A percentile compares a stretch with the other conserved stretches of the same genome.
phyloP scores from a whole-genome alignment of 2,113 vertebrate species.

The Ranitomeya imitator region DNA sequence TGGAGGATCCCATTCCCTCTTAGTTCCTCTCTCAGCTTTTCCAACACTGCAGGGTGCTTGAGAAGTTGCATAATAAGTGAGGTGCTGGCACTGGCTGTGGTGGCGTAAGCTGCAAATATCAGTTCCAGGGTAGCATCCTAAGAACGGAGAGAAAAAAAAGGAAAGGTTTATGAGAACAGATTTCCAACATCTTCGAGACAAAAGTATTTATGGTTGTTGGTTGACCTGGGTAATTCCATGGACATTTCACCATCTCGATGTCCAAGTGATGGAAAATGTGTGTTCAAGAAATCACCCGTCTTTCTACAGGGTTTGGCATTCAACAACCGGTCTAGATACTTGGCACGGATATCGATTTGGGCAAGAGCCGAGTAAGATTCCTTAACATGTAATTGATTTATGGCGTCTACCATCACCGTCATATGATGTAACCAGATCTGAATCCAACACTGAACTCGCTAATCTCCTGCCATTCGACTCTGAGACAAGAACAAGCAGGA shows the following conservation, averaged over 20 bases:
- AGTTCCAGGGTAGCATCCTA: slow-evolving; percentile 96
- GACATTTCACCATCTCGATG: not conserved
- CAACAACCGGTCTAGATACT: slow-evolving; percentile 28
- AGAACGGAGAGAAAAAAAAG: not conserved
- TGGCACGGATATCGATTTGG: not conserved
- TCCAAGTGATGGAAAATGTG: not conserved
- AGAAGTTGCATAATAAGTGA: slow-evolving; percentile 97
- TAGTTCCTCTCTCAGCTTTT: slow-evolving; percentile 91
- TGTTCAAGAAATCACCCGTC: not conserved
- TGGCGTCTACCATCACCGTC: not conserved
- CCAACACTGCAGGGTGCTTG: slow-evolving; percentile 86
- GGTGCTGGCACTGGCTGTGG: slow-evolving; percentile 93
- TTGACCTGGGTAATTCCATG: not conserved
- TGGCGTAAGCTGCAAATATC: slow-evolving; percentile 94
- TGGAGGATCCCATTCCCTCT: slow-evolving; percentile 84
- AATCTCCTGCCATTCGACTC: slow-evolving; percentile 7
- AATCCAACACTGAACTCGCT: slow-evolving; percentile 23
- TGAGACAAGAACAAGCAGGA: slow-evolving; percentile 10
- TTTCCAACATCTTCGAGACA: not conserved
- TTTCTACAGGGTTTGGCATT: not conserved
- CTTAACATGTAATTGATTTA: not conserved
- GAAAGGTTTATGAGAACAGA: too few relatives aligned
- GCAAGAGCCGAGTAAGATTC: rapidly evolving
- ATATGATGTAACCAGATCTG: slow-evolving; percentile 17
- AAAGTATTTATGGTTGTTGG: not conserved